Conservation (phyloP, 37 sponge, comb jelly and placozoan genomes). For the Halichondria panicea region DNA sequence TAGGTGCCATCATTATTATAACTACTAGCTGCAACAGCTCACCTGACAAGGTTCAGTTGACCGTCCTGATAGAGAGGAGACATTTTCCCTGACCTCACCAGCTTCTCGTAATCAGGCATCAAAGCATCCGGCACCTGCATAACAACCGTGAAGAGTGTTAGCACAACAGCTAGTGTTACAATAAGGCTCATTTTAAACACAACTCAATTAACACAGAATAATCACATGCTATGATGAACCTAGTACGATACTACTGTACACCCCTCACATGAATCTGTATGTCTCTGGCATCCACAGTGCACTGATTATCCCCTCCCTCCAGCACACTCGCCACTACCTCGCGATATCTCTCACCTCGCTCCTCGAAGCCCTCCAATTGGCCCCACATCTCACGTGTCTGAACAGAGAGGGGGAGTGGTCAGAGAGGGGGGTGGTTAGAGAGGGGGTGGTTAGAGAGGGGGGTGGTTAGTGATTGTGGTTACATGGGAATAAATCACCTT, state of each 20-base stretch:
- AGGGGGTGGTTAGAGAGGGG: not conserved
- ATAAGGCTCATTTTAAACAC: not conserved
- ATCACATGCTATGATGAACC: not conserved
- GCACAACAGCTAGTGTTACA: not conserved
- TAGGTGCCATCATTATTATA: too few species aligned
- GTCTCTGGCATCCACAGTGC: conserved; percentile 41
- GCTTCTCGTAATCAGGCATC: conserved; percentile 17
- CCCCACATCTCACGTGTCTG: conserved; percentile 40
- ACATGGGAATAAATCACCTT: conserved; percentile 14
- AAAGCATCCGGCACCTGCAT: conserved; percentile 51
- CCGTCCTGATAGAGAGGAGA: conserved; percentile 49
- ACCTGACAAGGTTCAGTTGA: conserved; percentile 58
- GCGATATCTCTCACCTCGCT: conserved; percentile 8
- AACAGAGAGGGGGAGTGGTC: not conserved
- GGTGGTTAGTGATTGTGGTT: not conserved
- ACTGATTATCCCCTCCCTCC: conserved; percentile 22
- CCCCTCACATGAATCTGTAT: conserved; percentile 42
- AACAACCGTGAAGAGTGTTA: not conserved
- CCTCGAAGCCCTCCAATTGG: conserved; percentile 17
- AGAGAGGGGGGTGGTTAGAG: not conserved
- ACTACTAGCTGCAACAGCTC: not conserved
- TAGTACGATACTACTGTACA: not conserved
- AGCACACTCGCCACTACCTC: conserved; percentile 55
- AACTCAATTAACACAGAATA: too few species aligned
- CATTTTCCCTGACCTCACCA: conserved; percentile 26